A percentile compares a stretch with the other conserved stretches of the same genome.
Conservation (phyloP, 2,888 invertebrate species). For the Noctua comes region DNA sequence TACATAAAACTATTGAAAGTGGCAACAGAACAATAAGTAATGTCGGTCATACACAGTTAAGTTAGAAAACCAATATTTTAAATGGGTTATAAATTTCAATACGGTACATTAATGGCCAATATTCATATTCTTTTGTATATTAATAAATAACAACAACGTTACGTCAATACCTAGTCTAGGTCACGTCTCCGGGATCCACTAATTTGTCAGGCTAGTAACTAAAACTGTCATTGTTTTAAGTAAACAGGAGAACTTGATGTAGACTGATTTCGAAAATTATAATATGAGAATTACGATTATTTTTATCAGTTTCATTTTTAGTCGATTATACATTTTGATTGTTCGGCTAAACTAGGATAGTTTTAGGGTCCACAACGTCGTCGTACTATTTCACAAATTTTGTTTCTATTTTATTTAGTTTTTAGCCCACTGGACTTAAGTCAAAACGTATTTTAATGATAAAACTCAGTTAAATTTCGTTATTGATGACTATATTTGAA, state of each 20-base stretch:
- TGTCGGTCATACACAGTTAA: background rate
- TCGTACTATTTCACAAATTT: background rate
- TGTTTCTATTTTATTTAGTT: background rate
- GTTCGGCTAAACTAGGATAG: background rate
- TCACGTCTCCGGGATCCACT: background rate
- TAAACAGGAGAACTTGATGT: background rate
- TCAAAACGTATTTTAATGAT: background rate
- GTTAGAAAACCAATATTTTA: background rate
- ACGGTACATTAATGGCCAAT: no score
- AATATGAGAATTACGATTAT: background rate
- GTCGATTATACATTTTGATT: background rate
- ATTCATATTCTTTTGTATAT: background rate
- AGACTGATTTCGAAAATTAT: background rate
- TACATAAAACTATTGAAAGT: constrained; percentile 13
- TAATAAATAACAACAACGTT: background rate
- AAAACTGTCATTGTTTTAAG: background rate
- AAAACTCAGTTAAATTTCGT: no score
- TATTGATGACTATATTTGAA: background rate
- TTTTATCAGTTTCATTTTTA: background rate
- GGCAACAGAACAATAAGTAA: background rate
- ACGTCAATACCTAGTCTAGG: background rate
- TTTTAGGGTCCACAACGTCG: background rate
- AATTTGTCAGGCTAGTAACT: background rate
- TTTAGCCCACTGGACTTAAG: background rate
- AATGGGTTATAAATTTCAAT: background rate